Conservation (phyloP, 2,113 vertebrate species). For the Tachysurus vachellii region DNA sequence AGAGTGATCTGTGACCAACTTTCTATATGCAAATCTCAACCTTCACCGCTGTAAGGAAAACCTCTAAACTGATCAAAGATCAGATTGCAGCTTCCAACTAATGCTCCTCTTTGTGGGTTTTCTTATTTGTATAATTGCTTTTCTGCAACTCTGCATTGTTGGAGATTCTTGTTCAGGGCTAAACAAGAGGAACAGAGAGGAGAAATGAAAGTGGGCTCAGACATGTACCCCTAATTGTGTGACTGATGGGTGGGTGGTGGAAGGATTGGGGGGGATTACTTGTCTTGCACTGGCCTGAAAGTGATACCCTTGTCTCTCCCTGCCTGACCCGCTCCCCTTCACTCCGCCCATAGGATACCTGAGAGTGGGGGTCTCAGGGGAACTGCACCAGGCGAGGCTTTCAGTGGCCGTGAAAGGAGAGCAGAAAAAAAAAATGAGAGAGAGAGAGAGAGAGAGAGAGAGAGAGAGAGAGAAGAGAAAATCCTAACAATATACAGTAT, state of each 20-base stretch:
- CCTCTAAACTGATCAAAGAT: slow-evolving; percentile 27
- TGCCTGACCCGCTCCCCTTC: slow-evolving; percentile 76
- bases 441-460: slow-evolving; percentile 24
- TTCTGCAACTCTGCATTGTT: slow-evolving; percentile 14
- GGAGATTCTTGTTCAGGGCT: background rate
- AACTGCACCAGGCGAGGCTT: slow-evolving; percentile 76
- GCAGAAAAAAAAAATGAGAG: slow-evolving; percentile 66
- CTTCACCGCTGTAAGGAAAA: slow-evolving; percentile 33
- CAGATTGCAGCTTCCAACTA: slow-evolving; percentile 7
- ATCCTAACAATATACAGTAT: slow-evolving; percentile 60
- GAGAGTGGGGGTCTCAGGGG: slow-evolving; percentile 81
- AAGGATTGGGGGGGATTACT: slow-evolving; percentile 46
- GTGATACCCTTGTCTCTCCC: slow-evolving; percentile 82
- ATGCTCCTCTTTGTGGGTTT: slow-evolving; percentile 4
- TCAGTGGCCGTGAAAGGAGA: slow-evolving; percentile 77
- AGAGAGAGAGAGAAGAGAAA: slow-evolving; percentile 28
- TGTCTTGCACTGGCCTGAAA: slow-evolving; percentile 61
- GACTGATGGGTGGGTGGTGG: slow-evolving; percentile 48
- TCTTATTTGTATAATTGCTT: slow-evolving; percentile 8
- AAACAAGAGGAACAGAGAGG: slow-evolving; percentile 6
- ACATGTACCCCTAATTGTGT: slow-evolving; percentile 62
- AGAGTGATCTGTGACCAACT: background rate
- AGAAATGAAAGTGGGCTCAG: slow-evolving; percentile 39
- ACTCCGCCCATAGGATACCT: slow-evolving; percentile 79
- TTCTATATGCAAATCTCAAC: slow-evolving; percentile 36